phyloP scores from a whole-genome alignment of 2,888 invertebrate genomes.

The Antheraea yamamai region DNA sequence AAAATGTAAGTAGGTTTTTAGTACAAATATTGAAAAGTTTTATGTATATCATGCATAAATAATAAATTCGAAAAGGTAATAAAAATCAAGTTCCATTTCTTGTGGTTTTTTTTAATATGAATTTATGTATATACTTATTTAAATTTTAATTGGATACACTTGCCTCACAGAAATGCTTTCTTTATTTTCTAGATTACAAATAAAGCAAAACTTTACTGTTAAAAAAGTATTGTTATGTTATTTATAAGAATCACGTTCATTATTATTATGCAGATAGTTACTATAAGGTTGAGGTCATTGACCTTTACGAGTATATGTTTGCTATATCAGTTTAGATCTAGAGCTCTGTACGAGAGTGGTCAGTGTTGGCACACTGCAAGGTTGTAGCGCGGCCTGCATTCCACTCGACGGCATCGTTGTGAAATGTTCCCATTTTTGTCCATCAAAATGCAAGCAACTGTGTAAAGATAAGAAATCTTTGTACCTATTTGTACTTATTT shows the following conservation, averaged over 20 bases:
- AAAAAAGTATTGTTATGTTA: background rate
- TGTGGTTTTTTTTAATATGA: background rate
- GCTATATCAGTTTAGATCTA: conserved; percentile 56
- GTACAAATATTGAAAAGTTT: background rate
- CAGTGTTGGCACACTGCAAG: conserved; percentile 76
- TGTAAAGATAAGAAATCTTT: conserved; percentile 3
- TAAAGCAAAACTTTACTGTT: too few species aligned
- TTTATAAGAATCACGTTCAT: conserved; percentile 17
- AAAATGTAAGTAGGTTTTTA: background rate
- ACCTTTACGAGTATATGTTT: conserved; percentile 49
- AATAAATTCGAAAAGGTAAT: conserved; percentile 5
- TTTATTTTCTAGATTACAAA: conserved; percentile 24
- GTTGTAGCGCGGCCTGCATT: conserved; percentile 75
- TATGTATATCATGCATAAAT: conserved; percentile 2
- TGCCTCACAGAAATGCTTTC: background rate
- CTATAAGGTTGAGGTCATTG: conserved; percentile 49
- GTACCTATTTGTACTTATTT: background rate
- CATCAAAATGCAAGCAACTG: conserved; percentile 9
- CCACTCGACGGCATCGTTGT: conserved; percentile 67
- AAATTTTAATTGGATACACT: background rate
- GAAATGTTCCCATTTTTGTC: conserved; percentile 69
- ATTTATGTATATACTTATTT: background rate
- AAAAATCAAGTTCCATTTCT: background rate
- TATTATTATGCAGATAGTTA: conserved; percentile 18
- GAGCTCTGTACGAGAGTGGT: conserved; percentile 68